These are phyloP conservation scores for Asobara japonica DNA, from an alignment of 1,140 invertebrate species.

Conservation along the genomic window DNA sequence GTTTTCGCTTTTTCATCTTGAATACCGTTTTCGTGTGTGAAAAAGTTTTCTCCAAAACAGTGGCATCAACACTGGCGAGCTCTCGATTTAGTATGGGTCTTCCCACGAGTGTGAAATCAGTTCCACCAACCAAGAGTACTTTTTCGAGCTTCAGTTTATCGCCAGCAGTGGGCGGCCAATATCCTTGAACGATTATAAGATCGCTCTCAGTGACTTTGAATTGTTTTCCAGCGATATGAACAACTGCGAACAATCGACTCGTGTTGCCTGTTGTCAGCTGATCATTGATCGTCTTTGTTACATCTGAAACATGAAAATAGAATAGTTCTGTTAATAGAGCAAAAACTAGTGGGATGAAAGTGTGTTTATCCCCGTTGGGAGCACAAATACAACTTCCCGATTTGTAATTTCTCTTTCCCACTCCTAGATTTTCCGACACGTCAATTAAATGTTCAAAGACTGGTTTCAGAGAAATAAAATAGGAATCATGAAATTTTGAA, in stretches of 20 bases:
- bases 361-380: too few species aligned
- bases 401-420: too few species aligned
- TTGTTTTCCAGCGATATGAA: slow-evolving; percentile 85
- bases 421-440: too few species aligned
- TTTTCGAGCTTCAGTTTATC: slow-evolving; percentile 89
- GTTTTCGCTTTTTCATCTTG: slow-evolving; percentile 78
- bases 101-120: slow-evolving; percentile 88
- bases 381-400: too few species aligned
- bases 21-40: slow-evolving; percentile 85
- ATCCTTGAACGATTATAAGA: slow-evolving; percentile 82
- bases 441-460: too few species aligned
- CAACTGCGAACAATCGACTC: slow-evolving; percentile 86
- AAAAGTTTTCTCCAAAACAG: slow-evolving; percentile 89
- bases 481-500: too few species aligned
- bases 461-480: too few species aligned
- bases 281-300: slow-evolving; percentile 64
- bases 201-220: slow-evolving; percentile 89
- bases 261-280: slow-evolving; percentile 67
- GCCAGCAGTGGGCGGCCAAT: slow-evolving; percentile 85
- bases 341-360: too few species aligned
- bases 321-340: too few species aligned
- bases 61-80: slow-evolving; percentile 81
- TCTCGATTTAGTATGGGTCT: slow-evolving; percentile 81
- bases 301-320: not conserved
- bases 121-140: slow-evolving; percentile 84